Evolutionary conservation across 2,113 vertebrate species (phyloP), one percentile per base, ranked within the genome.

Genomic region (Leiothrix lutea): DNA sequence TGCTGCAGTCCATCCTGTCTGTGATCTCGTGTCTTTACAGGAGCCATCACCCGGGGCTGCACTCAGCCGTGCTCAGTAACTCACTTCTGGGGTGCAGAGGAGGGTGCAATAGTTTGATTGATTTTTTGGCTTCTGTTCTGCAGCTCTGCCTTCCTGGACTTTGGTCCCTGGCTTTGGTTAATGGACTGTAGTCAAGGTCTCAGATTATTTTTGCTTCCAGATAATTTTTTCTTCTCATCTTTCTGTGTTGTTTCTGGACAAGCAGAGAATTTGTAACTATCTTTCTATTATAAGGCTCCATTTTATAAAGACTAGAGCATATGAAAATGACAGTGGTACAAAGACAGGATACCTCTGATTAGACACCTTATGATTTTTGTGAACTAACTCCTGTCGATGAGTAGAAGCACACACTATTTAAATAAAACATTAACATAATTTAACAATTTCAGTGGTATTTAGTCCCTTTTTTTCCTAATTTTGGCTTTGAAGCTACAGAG

Each of bases 11-110:
- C 36, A 6, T 36, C 4, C 44, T 26, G 57, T 33, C 33, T 60
- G 51, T 61, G 42, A 31, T 65, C 45, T 50, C 3, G 0, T 24
- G 57, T 17, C 1, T 0, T 62, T 25, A 18, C n/a, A 48, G 24
- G 51, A 80, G 67, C 83, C 29, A 1, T 57, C 50, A 22, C 8
- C 35, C 57, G 54, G 38, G 60, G 77, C 7, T 67, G 60, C 29
- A 0, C 31, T 38, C 29, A 29, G 58, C 50, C 31, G 0, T 19
- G 18, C 56, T 80, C 28, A 11, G 48, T n/a, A 1, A 15, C 3
- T 2, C 0, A 1, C 13, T 23, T 36, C 57, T 58, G 65, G 0
- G 1, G 8, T 18, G 14, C 57, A 25, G 19, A 66, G 47, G 20
- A 54, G 12, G 12, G 2, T 71, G 5, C 35, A 14, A 1, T 14